These are phyloP conservation scores for Mylabris phalerata DNA, from an alignment of 1,140 invertebrate species.

Conservation along the genomic window DNA sequence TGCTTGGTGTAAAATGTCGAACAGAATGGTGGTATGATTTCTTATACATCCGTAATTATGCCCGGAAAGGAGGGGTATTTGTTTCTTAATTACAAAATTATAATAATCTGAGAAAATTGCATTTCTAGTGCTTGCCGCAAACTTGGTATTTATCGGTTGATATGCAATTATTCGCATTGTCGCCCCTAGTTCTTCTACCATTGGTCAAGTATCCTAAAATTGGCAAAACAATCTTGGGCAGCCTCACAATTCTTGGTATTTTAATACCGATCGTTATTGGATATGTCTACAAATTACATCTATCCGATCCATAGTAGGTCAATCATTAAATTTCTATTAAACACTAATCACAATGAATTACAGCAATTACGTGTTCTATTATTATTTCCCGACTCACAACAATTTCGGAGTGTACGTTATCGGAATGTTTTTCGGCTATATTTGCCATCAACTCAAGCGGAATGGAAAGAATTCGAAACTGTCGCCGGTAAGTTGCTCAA, in stretches of 20 bases:
- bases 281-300: not conserved
- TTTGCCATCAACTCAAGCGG: slow-evolving; percentile 14
- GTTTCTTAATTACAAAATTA: not conserved
- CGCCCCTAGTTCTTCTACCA: slow-evolving; percentile 36
- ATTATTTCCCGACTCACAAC: slow-evolving; percentile 38
- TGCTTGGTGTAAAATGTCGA: slow-evolving; percentile 36
- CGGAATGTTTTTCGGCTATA: slow-evolving; percentile 50
- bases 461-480: too few species aligned
- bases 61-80: too few species aligned
- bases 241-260: not conserved
- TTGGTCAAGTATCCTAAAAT: slow-evolving; percentile 4
- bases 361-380: slow-evolving; percentile 7
- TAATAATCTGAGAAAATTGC: not conserved
- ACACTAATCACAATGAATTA: not conserved
- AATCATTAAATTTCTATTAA: not conserved
- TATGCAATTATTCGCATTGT: slow-evolving; percentile 37
- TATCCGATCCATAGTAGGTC: not conserved
- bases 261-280: not conserved
- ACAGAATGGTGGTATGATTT: slow-evolving; percentile 48
- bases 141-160: slow-evolving; percentile 40
- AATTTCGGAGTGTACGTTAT: slow-evolving; percentile 50
- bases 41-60: slow-evolving; percentile 47
- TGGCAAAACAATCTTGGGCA: not conserved
- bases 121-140: slow-evolving; percentile 34
- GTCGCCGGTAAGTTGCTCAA: too few species aligned